phyloP scores from a whole-genome alignment of 2,888 invertebrate species.

The Cosmorhoe ocellata region DNA sequence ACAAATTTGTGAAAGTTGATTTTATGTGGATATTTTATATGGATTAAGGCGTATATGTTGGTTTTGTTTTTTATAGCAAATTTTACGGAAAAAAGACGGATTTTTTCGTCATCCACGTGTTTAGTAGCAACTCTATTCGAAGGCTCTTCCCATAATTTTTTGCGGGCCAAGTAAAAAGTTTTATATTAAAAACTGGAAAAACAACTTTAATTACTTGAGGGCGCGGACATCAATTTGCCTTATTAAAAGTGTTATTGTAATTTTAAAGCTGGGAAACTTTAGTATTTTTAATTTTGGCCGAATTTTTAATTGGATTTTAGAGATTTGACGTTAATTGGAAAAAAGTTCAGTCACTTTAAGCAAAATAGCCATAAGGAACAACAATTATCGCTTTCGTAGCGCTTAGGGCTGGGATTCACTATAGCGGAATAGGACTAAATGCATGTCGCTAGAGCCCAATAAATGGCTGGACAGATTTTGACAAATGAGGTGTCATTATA shows the following conservation, averaged over 20 bases:
- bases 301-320: constrained; percentile 29
- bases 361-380: background rate
- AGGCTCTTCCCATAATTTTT: constrained; percentile 29
- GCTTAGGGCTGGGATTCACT: no score
- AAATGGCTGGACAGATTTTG: no score
- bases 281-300: constrained; percentile 34
- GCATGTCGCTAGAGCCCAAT: no score
- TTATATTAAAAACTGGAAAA: constrained; percentile 69
- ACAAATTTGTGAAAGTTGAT: no score
- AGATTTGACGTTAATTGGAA: constrained; percentile 9
- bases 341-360: constrained; percentile 6
- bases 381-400: no score
- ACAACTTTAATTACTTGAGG: constrained; percentile 68
- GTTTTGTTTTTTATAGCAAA: no score
- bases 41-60: no score
- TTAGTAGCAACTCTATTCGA: background rate
- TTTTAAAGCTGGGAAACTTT: constrained; percentile 38
- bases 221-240: constrained; percentile 56
- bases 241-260: constrained; percentile 55
- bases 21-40: no score
- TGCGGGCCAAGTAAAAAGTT: constrained; percentile 56
- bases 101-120: no score
- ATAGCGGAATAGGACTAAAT: no score
- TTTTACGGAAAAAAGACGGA: background rate
- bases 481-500: no score